These are phyloP conservation scores for Petaurus breviceps DNA, from an alignment of 2,113 vertebrate genomes.

Conservation along the genomic window DNA sequence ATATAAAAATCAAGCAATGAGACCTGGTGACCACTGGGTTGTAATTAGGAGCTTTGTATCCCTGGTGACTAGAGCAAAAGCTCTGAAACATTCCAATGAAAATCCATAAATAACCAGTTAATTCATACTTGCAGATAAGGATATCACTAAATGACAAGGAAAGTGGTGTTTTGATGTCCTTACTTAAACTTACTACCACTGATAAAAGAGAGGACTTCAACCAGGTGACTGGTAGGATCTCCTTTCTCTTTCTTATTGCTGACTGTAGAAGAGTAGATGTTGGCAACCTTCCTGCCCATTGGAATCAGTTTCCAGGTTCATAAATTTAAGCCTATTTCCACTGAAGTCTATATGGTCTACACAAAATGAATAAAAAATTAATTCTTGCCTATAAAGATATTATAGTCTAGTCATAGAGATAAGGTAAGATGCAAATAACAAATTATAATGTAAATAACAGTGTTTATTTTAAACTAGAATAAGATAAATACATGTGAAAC, in stretches of 20 bases:
- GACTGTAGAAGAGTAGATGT: neutral
- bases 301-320: neutral
- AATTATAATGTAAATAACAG: neutral
- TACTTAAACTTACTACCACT: neutral
- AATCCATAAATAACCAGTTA: neutral
- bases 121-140: neutral
- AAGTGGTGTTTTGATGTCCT: neutral
- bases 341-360: neutral
- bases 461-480: neutral
- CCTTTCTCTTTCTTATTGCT: neutral
- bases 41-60: neutral
- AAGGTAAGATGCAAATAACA: neutral
- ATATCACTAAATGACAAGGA: neutral
- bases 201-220: neutral
- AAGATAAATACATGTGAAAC: neutral
- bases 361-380: neutral
- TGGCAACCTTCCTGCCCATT: neutral
- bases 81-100: neutral
- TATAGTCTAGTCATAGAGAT: neutral
- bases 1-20: neutral
- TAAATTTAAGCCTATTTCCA: constrained; percentile 7
- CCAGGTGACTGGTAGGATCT: neutral
- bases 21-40: neutral
- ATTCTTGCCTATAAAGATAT: no score
- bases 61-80: neutral